phyloP scores from a whole-genome alignment of 2,113 vertebrate species.

The Pyxicephalus adspersus region DNA sequence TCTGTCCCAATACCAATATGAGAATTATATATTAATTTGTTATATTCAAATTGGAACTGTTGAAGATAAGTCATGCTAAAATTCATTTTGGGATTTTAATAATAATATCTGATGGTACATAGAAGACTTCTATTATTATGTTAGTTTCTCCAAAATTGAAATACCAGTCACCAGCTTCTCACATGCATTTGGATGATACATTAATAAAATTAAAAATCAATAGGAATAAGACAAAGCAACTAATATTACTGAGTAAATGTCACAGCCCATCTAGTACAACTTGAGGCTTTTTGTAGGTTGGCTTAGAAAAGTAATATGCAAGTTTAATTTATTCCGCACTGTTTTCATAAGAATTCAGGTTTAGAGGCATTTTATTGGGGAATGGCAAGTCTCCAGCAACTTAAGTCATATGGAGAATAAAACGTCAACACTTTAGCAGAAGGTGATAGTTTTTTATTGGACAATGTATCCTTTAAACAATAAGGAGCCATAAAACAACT shows the following conservation, averaged over 20 bases:
- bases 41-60: too few relatives aligned
- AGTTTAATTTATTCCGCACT: constrained; percentile 24
- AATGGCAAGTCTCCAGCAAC: constrained; percentile 37
- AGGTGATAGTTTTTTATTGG: constrained; percentile 45
- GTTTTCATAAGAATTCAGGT: constrained; percentile 40
- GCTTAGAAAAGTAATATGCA: not conserved
- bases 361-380: constrained; percentile 43
- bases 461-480: constrained; percentile 17
- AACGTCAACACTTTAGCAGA: constrained; percentile 37
- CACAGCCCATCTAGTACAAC: not conserved
- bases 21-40: too few relatives aligned
- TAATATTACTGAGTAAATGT: not conserved
- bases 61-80: too few relatives aligned
- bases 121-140: too few relatives aligned
- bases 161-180: too few relatives aligned
- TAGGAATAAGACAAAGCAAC: not conserved
- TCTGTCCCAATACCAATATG: too few relatives aligned
- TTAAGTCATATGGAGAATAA: constrained; percentile 43
- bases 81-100: too few relatives aligned
- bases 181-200: not conserved
- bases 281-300: not conserved
- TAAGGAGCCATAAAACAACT: constrained; percentile 9
- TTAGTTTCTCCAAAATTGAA: too few relatives aligned
- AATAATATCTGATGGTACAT: too few relatives aligned
- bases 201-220: not conserved